These are phyloP conservation scores for Motacilla alba DNA, from an alignment of 2,113 vertebrate genomes.

Conservation along the genomic window DNA sequence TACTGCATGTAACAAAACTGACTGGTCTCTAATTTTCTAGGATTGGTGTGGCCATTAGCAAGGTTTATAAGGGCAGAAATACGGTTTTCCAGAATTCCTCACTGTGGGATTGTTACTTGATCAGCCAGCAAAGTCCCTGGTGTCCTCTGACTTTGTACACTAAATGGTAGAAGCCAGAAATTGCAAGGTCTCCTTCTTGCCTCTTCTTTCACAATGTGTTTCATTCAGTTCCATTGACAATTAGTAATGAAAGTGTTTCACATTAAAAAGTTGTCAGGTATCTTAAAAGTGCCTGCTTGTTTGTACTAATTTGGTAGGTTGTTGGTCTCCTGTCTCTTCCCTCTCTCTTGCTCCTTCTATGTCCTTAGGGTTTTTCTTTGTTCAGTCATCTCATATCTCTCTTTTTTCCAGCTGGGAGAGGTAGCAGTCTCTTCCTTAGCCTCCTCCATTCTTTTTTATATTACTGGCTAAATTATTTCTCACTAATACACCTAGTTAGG, in stretches of 20 bases:
- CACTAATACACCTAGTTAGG: neutral
- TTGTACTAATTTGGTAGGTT: neutral
- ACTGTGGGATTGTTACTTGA: neutral
- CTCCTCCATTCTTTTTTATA: neutral
- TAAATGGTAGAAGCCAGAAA: neutral
- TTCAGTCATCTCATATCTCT: neutral
- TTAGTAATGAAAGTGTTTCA: neutral
- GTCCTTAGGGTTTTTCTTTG: neutral
- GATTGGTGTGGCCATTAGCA: neutral
- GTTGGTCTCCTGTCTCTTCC: neutral
- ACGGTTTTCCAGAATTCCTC: neutral
- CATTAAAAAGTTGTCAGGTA: neutral
- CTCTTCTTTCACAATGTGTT: neutral
- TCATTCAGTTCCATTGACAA: neutral
- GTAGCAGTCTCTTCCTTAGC: neutral
- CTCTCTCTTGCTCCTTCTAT: neutral
- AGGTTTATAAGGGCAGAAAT: neutral
- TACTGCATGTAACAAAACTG: neutral
- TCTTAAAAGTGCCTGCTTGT: neutral
- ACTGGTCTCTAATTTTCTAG: neutral
- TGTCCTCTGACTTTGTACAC: neutral
- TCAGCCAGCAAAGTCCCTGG: neutral
- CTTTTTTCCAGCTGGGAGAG: neutral
- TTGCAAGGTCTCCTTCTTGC: neutral
- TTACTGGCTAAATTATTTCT: neutral